A percentile compares a stretch with the other conserved stretches of the same genome.
Evolutionary conservation across 1,140 invertebrate species (phyloP).

Genomic region (Microplitis demolitor): DNA sequence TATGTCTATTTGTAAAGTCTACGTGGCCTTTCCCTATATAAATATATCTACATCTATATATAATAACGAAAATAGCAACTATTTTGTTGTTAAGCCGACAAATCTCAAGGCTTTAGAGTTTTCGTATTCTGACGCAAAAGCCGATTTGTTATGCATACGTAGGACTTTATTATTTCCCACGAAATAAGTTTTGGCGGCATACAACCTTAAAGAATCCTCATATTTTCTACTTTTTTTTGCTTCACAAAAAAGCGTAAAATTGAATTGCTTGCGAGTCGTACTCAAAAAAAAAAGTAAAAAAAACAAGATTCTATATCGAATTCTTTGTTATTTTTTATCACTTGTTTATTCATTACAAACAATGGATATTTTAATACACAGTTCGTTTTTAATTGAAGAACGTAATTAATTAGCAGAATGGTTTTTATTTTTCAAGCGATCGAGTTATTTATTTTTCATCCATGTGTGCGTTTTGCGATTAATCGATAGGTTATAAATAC

Average conservation of each 20-base stretch:
- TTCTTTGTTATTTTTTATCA: background rate
- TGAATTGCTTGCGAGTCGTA: conserved; percentile 7
- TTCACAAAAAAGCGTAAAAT: conserved; percentile 13
- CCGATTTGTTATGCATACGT: conserved; percentile 27
- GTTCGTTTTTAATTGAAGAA: too few species aligned
- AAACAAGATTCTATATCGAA: background rate
- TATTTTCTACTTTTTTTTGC: conserved; percentile 7
- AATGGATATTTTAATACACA: too few species aligned
- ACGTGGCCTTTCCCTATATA: too few species aligned
- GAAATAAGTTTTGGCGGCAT: background rate
- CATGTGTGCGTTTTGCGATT: too few species aligned
- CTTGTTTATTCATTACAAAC: background rate
- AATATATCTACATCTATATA: background rate
- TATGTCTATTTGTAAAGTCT: too few species aligned
- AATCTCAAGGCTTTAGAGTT: conserved; percentile 11
- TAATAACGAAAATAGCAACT: background rate
- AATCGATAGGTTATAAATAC: too few species aligned
- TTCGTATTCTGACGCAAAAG: conserved; percentile 21
- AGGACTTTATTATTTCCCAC: conserved; percentile 23
- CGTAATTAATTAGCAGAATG: too few species aligned
- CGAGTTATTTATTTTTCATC: too few species aligned
- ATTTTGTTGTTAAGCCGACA: conserved; percentile 18
- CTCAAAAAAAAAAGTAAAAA: background rate
- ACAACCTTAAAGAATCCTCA: conserved; percentile 5
- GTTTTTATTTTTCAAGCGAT: too few species aligned